phyloP scores from a whole-genome alignment of 2,797 vertebrate genomes.

The Tokudaia tokunoshimensis region DNA sequence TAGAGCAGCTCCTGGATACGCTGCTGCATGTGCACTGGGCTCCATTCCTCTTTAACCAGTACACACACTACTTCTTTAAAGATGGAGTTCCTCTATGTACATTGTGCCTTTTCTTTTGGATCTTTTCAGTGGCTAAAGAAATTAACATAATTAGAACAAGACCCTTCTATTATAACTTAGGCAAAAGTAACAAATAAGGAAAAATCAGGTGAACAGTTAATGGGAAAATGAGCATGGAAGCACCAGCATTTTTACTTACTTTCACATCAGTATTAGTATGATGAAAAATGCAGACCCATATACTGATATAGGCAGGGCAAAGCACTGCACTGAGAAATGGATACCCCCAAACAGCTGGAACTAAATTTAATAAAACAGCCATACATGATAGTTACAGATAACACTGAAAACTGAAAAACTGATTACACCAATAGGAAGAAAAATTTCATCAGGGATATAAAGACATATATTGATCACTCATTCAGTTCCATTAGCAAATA shows the following conservation, averaged over 20 bases:
- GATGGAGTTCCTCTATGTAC: not conserved
- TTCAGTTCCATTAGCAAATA: not conserved
- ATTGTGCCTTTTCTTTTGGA: conserved; percentile 9
- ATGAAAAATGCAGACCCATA: not conserved
- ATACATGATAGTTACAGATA: not conserved
- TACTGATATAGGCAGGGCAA: not conserved
- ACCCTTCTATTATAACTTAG: not conserved
- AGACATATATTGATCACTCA: not conserved
- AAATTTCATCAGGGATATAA: not conserved
- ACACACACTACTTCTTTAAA: not conserved
- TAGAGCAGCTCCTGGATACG: not conserved
- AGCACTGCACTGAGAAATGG: not conserved
- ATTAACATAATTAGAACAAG: conserved; percentile 39
- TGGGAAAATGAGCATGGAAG: not conserved
- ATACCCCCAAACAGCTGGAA: not conserved
- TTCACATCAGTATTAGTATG: not conserved
- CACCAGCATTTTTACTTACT: not conserved
- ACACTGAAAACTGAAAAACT: not conserved
- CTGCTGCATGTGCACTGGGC: not conserved
- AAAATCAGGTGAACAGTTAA: not conserved
- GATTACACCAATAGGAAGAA: not conserved
- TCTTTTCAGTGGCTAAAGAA: conserved; percentile 24
- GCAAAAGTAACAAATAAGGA: conserved; percentile 12
- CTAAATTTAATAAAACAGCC: not conserved
- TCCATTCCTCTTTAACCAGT: not conserved